Evolutionary conservation across 2,797 vertebrate species (phyloP), one percentile per base, ranked within the genome.

Genomic region (Philypnodon macrostomus): DNA sequence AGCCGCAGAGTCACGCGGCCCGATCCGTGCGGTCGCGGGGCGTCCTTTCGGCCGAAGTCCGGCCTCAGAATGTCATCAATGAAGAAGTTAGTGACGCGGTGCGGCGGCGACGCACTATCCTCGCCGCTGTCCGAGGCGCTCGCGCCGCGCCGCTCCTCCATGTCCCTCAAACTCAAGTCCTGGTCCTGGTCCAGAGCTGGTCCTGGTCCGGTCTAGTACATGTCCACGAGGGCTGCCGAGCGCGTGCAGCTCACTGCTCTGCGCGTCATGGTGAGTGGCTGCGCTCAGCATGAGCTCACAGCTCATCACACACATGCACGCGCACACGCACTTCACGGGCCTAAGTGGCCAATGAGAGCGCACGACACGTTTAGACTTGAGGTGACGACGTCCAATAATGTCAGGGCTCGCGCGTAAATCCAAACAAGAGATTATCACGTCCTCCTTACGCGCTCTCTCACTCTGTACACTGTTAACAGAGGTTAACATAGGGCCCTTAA

Each of bases 31-130:
- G 40, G 90, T 89, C 63, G 92, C 77, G 14, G 12, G 3, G 29
- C 93, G 71, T 93, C 94, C 80, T 88, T 93, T 77, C 92, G 92
- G 78, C 94, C 94, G 73, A 96, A 97, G 88, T 96, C 94, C 53
- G 94, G 94, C 75, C 94, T 88, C 52, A 96, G 71, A 45, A 96
- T 96, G 83, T 95, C 93, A 80, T 95, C 94, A 71, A 95, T 96
- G 87, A 96, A 95, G 75, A 95, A 96, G 93, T 95, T 95, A 72
- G 94, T 95, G 71, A 84, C 80, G 54, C 84, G 88, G 47, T 89
- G 90, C 26, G 91, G 86, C 58, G 90, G 89, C 2, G 92, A 91
- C 12, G 85, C 85, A 83, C 91, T 92, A 66, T 93, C 92, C 30
- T 92, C 92, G 73, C 91, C 92, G 77, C 85, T 84, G 66, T 88